Conservation (phyloP, 1,140 invertebrate species). For the Ptiloglossa arizonensis region DNA sequence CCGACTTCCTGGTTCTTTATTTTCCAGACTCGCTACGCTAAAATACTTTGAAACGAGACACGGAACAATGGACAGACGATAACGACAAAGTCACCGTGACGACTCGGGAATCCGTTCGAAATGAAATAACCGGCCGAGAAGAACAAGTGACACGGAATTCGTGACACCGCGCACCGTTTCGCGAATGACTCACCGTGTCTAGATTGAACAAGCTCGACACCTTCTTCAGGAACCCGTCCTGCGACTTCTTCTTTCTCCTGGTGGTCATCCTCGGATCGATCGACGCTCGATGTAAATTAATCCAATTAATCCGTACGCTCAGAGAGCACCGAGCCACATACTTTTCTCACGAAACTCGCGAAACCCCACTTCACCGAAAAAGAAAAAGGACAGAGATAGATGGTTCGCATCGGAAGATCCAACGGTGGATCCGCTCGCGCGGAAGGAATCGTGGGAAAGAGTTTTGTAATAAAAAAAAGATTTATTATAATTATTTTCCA, state of each 20-base stretch:
- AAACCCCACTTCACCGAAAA: conserved; percentile 46
- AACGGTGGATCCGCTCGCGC: neutral
- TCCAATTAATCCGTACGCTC: conserved; percentile 65
- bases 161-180: neutral
- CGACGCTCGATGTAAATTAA: conserved; percentile 61
- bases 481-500: no score
- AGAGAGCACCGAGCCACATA: conserved; percentile 65
- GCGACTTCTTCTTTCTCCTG: conserved; percentile 88
- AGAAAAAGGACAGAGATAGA: neutral
- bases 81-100: neutral
- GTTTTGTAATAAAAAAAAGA: neutral
- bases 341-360: conserved; percentile 47
- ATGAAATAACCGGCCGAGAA: conserved; percentile 12
- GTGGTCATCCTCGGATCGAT: conserved; percentile 85
- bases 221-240: conserved; percentile 90
- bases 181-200: conserved; percentile 87
- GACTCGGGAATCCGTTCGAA: neutral
- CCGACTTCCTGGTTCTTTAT: neutral
- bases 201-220: conserved; percentile 93
- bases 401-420: neutral
- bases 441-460: conserved; percentile 20
- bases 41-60: neutral
- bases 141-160: conserved; percentile 34
- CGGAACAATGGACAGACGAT: neutral
- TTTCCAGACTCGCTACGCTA: neutral